phyloP scores from a whole-genome alignment of 2,113 vertebrate genomes.

The Pampusana beccarii region DNA sequence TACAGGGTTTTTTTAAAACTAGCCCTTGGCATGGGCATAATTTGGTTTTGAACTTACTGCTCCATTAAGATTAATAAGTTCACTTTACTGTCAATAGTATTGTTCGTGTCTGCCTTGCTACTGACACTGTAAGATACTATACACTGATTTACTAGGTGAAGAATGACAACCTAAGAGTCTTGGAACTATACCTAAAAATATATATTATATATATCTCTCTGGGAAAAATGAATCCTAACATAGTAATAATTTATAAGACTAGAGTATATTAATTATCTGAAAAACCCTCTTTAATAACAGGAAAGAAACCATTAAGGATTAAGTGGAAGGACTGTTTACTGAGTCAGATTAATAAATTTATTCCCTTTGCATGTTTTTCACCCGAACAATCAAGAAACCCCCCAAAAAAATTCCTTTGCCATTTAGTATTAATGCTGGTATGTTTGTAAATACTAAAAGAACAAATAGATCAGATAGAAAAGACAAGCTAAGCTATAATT shows the following conservation, averaged over 20 bases:
- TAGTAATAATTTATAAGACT: not conserved
- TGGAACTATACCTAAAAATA: not conserved
- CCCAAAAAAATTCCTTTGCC: not conserved
- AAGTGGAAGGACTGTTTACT: not conserved
- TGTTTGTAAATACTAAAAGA: not conserved
- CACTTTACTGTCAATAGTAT: constrained; percentile 22
- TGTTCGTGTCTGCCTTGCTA: constrained; percentile 20
- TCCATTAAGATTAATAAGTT: constrained; percentile 43
- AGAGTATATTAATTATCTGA: not conserved
- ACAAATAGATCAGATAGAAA: not conserved
- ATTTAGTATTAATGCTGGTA: not conserved
- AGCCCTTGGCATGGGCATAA: not conserved
- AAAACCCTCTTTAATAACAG: not conserved
- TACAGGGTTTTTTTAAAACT: not conserved
- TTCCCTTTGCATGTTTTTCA: not conserved
- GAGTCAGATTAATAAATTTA: not conserved
- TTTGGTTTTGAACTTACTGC: constrained; percentile 1
- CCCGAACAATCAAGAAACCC: not conserved
- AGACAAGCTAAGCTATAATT: not conserved
- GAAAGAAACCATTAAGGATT: not conserved
- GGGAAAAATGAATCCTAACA: not conserved
- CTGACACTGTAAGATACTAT: not conserved
- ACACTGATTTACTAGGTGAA: constrained; percentile 39
- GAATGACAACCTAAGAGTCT: not conserved
- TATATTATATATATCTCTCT: no score